Percentiles rank a stretch among this genome's conserved stretches.
phyloP scores from a whole-genome alignment of 1,140 invertebrate species.

The Cydia amplana region DNA sequence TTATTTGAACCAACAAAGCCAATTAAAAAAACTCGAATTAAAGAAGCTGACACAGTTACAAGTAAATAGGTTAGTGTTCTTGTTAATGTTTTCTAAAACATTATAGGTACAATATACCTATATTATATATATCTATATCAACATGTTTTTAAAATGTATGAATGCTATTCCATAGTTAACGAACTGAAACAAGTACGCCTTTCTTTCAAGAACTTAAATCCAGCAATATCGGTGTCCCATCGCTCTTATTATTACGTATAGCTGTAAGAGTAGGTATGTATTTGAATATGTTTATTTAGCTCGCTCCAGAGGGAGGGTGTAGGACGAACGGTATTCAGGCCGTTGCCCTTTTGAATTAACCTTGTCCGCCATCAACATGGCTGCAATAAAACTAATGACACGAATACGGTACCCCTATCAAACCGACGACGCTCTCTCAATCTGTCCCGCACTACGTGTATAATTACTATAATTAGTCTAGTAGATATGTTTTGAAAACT shows the following conservation, averaged over 20 bases:
- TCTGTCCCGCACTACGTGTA: slow-evolving; percentile 10
- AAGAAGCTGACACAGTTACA: too few species aligned
- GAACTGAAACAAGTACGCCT: too few species aligned
- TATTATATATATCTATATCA: too few species aligned
- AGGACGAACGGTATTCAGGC: slow-evolving; percentile 54
- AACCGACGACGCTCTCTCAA: neutral
- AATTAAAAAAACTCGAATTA: too few species aligned
- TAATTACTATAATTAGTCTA: neutral
- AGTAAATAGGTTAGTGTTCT: too few species aligned
- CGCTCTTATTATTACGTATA: neutral
- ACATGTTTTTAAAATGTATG: too few species aligned
- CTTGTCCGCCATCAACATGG: slow-evolving; percentile 45
- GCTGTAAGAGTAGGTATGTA: neutral
- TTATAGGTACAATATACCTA: too few species aligned
- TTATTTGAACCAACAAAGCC: too few species aligned
- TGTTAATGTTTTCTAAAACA: too few species aligned
- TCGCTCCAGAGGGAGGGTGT: slow-evolving; percentile 47
- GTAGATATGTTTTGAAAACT: neutral
- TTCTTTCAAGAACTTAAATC: too few species aligned
- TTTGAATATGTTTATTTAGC: slow-evolving; percentile 28
- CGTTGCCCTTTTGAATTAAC: slow-evolving; percentile 56
- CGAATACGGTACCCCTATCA: slow-evolving; percentile 33
- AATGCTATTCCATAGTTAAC: too few species aligned
- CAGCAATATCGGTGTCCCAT: too few species aligned
- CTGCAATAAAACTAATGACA: slow-evolving; percentile 40